Conservation (phyloP, 1,140 invertebrate species). For the Coenobita brevimanus region DNA sequence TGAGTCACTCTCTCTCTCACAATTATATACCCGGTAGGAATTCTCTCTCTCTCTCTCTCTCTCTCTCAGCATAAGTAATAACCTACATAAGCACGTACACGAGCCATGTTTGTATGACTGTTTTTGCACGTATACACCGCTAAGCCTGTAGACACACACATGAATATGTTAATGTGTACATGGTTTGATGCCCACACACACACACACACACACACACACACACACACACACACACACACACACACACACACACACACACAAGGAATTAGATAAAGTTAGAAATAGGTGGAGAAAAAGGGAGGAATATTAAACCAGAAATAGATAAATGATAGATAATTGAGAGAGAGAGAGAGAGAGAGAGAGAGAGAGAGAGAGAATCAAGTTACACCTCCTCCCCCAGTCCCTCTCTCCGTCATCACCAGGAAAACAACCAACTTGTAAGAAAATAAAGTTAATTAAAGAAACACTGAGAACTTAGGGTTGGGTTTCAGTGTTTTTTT, state of each 20-base stretch:
- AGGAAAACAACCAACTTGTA: constrained; percentile 29
- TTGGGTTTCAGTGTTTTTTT: not conserved
- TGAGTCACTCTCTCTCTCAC: constrained; percentile 19
- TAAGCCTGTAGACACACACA: too few species aligned
- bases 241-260: constrained; percentile 16
- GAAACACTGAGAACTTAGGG: constrained; percentile 15
- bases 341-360: too few species aligned
- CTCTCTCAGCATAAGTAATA: not conserved
- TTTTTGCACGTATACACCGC: not conserved
- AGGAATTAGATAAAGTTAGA: not conserved
- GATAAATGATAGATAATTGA: not conserved
- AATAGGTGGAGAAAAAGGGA: not conserved
- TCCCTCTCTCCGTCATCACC: constrained; percentile 32
- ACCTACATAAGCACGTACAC: too few species aligned
- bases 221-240: not conserved
- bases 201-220: too few species aligned
- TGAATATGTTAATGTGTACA: too few species aligned
- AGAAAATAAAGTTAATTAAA: constrained; percentile 41
- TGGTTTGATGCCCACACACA: too few species aligned
- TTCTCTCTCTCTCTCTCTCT: constrained; percentile 18
- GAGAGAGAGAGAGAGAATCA: not conserved
- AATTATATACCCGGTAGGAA: not conserved
- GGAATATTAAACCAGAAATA: not conserved
- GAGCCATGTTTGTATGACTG: too few species aligned
- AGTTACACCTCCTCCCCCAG: not conserved